Evolutionary conservation across 2,888 invertebrate species (phyloP).

Genomic region (Apamea monoglypha): DNA sequence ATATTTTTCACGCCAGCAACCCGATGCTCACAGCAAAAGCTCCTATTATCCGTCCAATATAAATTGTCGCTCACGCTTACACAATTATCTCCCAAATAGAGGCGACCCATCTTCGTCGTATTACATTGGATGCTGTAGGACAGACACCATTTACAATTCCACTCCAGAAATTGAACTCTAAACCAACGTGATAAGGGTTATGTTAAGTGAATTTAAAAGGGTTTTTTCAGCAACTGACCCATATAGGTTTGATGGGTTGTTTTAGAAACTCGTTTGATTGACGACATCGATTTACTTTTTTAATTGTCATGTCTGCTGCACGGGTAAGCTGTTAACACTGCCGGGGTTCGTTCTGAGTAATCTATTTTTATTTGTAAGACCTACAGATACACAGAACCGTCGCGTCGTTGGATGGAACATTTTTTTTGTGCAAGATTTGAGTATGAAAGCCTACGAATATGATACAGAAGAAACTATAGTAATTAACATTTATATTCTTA

Average conservation of each 20-base stretch:
- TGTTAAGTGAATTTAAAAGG: neutral
- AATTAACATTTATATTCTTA: neutral
- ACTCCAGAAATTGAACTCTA: slow-evolving; percentile 28
- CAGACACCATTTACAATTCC: slow-evolving; percentile 15
- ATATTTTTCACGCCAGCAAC: slow-evolving; percentile 56
- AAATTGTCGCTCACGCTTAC: slow-evolving; percentile 67
- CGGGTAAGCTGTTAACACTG: neutral
- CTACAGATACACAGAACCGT: neutral
- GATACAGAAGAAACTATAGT: neutral
- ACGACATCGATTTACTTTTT: slow-evolving; percentile 45
- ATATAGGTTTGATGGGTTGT: slow-evolving; percentile 54
- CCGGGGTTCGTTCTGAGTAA: neutral
- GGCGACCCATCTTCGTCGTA: slow-evolving; percentile 66
- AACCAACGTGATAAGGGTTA: neutral
- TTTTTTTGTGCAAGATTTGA: neutral
- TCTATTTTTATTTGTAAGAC: neutral
- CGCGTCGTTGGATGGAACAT: no score
- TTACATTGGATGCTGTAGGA: slow-evolving; percentile 70
- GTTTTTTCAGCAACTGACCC: slow-evolving; percentile 50
- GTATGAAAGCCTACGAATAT: neutral
- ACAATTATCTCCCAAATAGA: slow-evolving; percentile 57
- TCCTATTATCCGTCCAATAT: slow-evolving; percentile 72
- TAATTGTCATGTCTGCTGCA: slow-evolving; percentile 33
- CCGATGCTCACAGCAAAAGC: slow-evolving; percentile 60
- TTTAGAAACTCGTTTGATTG: slow-evolving; percentile 62